phyloP scores from a whole-genome alignment of 2,113 vertebrate species.

The Oenanthe melanoleuca region DNA sequence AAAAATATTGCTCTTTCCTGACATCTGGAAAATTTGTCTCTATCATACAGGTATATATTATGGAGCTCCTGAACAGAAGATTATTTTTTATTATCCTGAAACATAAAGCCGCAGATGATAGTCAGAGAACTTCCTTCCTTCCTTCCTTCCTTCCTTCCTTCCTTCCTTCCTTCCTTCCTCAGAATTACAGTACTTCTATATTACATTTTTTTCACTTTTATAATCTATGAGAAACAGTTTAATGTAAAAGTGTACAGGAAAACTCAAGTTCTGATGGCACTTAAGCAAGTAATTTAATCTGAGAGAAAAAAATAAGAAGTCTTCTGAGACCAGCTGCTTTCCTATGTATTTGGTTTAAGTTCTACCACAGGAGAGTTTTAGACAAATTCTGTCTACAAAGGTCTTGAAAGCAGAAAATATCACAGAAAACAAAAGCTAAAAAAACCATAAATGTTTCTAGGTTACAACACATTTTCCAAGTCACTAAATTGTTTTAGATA shows the following conservation, averaged over 20 bases:
- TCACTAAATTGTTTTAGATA: background rate
- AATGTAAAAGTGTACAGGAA: background rate
- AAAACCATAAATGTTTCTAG: fast-evolving
- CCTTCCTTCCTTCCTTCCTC: background rate
- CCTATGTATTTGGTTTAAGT: background rate
- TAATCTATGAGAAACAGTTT: background rate
- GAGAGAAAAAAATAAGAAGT: background rate
- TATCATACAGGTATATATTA: background rate
- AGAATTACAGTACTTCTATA: background rate
- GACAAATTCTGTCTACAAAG: background rate
- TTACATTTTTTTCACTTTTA: background rate
- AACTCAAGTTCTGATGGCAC: background rate
- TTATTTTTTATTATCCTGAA: background rate
- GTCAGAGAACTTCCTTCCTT: background rate
- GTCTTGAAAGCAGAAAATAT: background rate
- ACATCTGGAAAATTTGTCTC: background rate
- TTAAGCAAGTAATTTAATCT: background rate
- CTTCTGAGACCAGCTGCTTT: background rate
- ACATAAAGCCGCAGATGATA: background rate
- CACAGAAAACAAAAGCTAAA: background rate
- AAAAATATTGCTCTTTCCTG: background rate
- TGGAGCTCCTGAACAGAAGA: background rate
- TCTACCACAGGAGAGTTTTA: background rate
- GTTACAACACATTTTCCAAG: background rate
- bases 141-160: background rate